phyloP scores from a whole-genome alignment of 1,140 invertebrate genomes.

The Cheumatopsyche charites region DNA sequence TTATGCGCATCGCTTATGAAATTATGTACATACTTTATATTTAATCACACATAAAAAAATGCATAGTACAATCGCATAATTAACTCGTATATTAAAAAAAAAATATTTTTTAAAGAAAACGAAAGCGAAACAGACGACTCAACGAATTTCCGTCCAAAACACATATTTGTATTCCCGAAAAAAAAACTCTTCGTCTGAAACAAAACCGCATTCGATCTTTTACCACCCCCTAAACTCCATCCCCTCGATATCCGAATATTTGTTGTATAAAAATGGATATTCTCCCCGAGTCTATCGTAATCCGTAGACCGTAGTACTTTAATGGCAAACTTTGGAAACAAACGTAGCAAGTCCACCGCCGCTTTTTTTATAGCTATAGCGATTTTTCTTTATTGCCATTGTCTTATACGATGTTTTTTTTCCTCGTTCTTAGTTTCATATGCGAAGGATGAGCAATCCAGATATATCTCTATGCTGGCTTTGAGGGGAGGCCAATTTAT shows the following conservation, averaged over 20 bases:
- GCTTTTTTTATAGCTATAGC: conserved; percentile 31
- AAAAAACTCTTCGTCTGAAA: conserved; percentile 1
- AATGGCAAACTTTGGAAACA: conserved; percentile 38
- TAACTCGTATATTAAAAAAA: too few relatives aligned
- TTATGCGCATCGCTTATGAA: too few relatives aligned
- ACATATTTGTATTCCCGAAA: not conserved
- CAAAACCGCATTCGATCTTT: conserved; percentile 14
- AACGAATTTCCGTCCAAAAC: too few relatives aligned
- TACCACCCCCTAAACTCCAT: not conserved
- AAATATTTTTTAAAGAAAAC: too few relatives aligned
- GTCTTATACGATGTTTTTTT: conserved; percentile 38
- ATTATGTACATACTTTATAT: too few relatives aligned
- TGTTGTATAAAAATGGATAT: conserved; percentile 32
- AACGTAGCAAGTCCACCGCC: conserved; percentile 37
- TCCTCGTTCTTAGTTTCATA: conserved; percentile 11
- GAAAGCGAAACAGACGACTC: too few relatives aligned
- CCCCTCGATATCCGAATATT: conserved; percentile 23
- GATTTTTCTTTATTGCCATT: conserved; percentile 39
- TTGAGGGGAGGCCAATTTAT: conserved; percentile 39
- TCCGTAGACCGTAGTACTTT: conserved; percentile 37
- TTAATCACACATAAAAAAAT: too few relatives aligned
- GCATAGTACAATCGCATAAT: too few relatives aligned
- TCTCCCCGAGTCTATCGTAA: conserved; percentile 32
- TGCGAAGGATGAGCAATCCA: conserved; percentile 32
- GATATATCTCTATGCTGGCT: conserved; percentile 39